Conservation (phyloP, 1,140 invertebrate genomes). For the Teleogryllus occipitalis region DNA sequence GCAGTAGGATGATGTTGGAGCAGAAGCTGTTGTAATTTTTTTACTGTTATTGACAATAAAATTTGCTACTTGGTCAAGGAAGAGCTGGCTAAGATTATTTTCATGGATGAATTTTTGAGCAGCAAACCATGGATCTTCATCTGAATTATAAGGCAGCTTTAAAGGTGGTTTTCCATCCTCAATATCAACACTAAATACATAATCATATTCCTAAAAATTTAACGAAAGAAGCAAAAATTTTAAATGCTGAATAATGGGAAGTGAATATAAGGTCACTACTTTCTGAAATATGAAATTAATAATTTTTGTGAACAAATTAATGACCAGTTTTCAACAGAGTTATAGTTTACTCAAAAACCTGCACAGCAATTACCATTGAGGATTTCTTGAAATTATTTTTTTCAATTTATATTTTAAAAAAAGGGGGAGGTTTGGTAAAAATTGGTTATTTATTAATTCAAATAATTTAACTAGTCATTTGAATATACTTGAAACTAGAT, state of each 20-base stretch:
- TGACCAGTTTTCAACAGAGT: no score
- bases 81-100: conserved; percentile 76
- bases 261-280: neutral
- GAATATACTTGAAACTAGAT: no score
- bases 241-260: neutral
- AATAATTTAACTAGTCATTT: no score
- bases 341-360: no score
- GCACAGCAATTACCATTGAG: no score
- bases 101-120: conserved; percentile 57
- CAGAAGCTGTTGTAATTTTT: conserved; percentile 25
- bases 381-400: no score
- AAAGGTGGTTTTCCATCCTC: conserved; percentile 79
- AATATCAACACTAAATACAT: conserved; percentile 89
- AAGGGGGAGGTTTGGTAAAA: no score
- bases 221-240: neutral
- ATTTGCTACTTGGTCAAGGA: conserved; percentile 90
- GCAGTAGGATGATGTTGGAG: conserved; percentile 43
- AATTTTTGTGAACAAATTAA: no score
- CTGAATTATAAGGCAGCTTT: conserved; percentile 84
- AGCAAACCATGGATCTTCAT: conserved; percentile 54
- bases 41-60: conserved; percentile 82
- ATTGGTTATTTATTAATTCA: no score
- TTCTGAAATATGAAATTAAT: no score
- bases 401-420: no score
- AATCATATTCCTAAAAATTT: conserved; percentile 73